Percentiles rank a stretch among this genome's conserved stretches.
These are phyloP conservation scores for Vanessa cardui DNA, from an alignment of 2,888 invertebrate species.

Conservation along the genomic window DNA sequence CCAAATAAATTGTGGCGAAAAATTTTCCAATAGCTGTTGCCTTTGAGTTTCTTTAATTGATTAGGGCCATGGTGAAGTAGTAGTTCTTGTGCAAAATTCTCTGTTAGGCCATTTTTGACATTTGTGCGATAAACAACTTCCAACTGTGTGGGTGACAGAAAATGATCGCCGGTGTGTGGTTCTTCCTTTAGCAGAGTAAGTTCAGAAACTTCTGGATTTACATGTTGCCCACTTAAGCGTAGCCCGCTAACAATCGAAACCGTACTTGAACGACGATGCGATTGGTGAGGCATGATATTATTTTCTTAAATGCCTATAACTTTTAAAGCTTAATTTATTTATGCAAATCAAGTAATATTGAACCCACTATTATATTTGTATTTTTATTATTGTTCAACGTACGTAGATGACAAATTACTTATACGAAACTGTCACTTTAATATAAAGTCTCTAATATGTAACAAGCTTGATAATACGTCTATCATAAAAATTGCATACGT, in stretches of 20 bases:
- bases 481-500: not conserved
- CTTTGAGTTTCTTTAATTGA: conserved; percentile 81
- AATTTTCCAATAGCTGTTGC: conserved; percentile 85
- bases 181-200: conserved; percentile 68
- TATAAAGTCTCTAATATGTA: not conserved
- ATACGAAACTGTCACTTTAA: not conserved
- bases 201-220: conserved; percentile 46
- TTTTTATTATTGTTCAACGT: not conserved
- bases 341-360: not conserved
- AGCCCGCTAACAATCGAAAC: conserved; percentile 47
- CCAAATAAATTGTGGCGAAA: conserved; percentile 86
- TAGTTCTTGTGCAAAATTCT: conserved; percentile 77
- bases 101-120: conserved; percentile 77
- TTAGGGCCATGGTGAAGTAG: conserved; percentile 84
- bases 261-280: conserved; percentile 50
- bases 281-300: conserved; percentile 49
- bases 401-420: not conserved
- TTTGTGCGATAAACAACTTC: conserved; percentile 73
- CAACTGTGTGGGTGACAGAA: conserved; percentile 68
- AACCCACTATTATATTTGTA: not conserved
- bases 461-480: not conserved
- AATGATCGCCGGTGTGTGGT: conserved; percentile 70
- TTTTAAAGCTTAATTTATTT: not conserved
- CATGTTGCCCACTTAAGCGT: conserved; percentile 48
- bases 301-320: not conserved